These are phyloP conservation scores for Bombus sibiricus DNA, from an alignment of 1,140 invertebrate species.

Conservation along the genomic window DNA sequence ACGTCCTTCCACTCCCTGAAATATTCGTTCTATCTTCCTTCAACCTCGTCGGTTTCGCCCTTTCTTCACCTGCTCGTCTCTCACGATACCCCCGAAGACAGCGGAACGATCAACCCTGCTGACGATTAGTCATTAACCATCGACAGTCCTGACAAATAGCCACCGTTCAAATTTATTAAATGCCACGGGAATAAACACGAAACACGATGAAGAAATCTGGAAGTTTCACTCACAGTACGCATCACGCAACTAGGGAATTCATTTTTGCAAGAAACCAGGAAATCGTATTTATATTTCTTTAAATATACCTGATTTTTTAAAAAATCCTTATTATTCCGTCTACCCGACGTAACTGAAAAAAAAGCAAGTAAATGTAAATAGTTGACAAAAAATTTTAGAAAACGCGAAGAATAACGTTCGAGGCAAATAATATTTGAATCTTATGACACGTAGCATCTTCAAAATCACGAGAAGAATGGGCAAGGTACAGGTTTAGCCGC, in stretches of 20 bases:
- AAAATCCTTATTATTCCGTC: not conserved
- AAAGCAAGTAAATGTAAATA: too few relatives aligned
- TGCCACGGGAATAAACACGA: not conserved
- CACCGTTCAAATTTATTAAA: slow-evolving; percentile 34
- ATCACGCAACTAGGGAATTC: not conserved
- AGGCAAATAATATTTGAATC: too few relatives aligned
- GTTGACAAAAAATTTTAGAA: too few relatives aligned
- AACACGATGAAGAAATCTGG: not conserved
- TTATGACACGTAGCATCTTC: not conserved
- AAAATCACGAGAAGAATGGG: not conserved
- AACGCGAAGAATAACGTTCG: too few relatives aligned
- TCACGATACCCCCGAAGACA: slow-evolving; percentile 70
- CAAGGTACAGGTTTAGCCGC: too few relatives aligned
- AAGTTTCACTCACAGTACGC: not conserved
- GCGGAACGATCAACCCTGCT: slow-evolving; percentile 51
- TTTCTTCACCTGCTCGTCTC: slow-evolving; percentile 75
- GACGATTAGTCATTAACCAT: slow-evolving; percentile 78
- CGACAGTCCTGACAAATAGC: slow-evolving; percentile 74
- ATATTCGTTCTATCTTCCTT: slow-evolving; percentile 41
- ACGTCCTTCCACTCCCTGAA: slow-evolving; percentile 36
- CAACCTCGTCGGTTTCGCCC: slow-evolving; percentile 25
- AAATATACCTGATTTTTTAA: not conserved
- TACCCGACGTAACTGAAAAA: not conserved
- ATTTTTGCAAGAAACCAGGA: not conserved
- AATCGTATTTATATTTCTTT: too few relatives aligned